Evolutionary conservation across 2,888 invertebrate species (phyloP).

Genomic region (Schizotus pectinicornis): DNA sequence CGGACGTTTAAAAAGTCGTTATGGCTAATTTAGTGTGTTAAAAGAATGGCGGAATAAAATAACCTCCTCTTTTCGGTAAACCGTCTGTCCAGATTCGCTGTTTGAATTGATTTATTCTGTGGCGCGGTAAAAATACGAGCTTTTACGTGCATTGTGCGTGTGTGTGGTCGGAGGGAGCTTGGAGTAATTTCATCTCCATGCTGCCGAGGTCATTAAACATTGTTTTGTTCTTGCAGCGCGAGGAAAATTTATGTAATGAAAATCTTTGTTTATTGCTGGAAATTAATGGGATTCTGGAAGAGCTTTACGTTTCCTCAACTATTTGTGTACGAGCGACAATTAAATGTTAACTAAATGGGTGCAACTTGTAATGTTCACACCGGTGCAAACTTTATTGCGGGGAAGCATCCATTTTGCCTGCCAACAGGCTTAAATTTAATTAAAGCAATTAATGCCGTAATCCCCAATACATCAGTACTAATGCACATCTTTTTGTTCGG

Average conservation of each 20-base stretch:
- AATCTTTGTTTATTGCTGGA: conserved; percentile 34
- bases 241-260: conserved; percentile 34
- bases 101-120: conserved; percentile 28
- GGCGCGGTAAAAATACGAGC: conserved; percentile 23
- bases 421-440: too few relatives aligned
- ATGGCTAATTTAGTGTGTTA: not conserved
- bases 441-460: too few relatives aligned
- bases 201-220: conserved; percentile 27
- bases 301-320: conserved; percentile 26
- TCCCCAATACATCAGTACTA: too few relatives aligned
- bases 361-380: conserved; percentile 22
- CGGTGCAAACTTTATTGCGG: conserved; percentile 4
- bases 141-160: conserved; percentile 26
- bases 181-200: conserved; percentile 18
- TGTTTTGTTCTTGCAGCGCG: conserved; percentile 25
- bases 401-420: too few relatives aligned
- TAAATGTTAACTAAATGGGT: conserved; percentile 28
- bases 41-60: conserved; percentile 13
- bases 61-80: conserved; percentile 13
- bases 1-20: not conserved
- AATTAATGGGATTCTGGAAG: conserved; percentile 35
- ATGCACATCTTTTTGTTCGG: too few relatives aligned
- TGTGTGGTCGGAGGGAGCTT: conserved; percentile 19
- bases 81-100: conserved; percentile 22
- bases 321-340: conserved; percentile 30